Percentiles rank a stretch among this genome's conserved stretches.
Conservation (phyloP, 2,797 vertebrate species). For the Rhabdomys pumilio region DNA sequence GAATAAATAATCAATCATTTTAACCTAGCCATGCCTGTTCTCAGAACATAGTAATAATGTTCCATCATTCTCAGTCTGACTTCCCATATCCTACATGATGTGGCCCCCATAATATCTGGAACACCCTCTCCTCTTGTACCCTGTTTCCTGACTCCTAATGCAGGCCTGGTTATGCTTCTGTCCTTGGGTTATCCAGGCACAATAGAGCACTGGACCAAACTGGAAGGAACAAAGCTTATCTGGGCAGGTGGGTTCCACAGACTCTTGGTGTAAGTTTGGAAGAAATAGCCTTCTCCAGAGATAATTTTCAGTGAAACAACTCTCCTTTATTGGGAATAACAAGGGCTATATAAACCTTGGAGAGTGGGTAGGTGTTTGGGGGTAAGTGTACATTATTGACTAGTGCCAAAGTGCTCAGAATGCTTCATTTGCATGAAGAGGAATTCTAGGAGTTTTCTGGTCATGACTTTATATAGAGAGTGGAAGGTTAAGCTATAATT, state of each 20-base stretch:
- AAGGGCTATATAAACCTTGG: not conserved
- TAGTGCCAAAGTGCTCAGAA: not conserved
- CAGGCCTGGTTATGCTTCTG: not conserved
- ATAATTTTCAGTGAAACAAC: not conserved
- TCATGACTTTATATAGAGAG: not conserved
- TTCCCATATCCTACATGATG: not conserved
- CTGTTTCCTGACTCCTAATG: not conserved
- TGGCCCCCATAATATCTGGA: not conserved
- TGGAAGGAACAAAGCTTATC: not conserved
- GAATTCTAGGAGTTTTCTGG: not conserved
- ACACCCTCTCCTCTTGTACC: rapidly evolving
- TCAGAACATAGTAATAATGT: not conserved
- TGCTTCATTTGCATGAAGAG: not conserved
- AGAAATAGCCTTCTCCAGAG: not conserved
- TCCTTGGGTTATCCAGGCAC: not conserved
- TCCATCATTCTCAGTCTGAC: not conserved
- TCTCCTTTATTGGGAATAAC: not conserved
- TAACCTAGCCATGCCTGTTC: not conserved
- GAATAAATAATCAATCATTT: not conserved
- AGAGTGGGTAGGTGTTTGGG: not conserved
- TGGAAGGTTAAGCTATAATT: not conserved
- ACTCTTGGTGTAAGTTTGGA: not conserved
- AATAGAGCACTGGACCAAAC: not conserved
- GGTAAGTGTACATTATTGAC: not conserved
- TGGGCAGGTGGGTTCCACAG: not conserved